These are phyloP conservation scores for Sebastes iracundus DNA, from an alignment of 2,797 vertebrate genomes.

Conservation along the genomic window DNA sequence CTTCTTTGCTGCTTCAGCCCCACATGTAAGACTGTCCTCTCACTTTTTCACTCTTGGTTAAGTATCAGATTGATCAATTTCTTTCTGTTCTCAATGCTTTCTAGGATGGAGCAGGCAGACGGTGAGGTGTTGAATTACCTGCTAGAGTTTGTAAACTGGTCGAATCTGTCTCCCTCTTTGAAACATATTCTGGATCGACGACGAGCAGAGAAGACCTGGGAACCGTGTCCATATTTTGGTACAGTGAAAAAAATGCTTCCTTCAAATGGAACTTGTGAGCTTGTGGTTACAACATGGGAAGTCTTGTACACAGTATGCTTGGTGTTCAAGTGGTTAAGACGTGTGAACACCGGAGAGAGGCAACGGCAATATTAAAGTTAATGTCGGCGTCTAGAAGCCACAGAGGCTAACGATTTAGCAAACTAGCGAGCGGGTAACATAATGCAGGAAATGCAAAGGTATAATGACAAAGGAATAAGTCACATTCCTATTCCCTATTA, in stretches of 20 bases:
- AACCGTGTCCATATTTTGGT: slow-evolving; percentile 71
- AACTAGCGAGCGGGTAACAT: too few species aligned
- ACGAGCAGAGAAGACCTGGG: slow-evolving; percentile 64
- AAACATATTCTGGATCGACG: slow-evolving; percentile 70
- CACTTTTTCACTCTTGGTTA: neutral
- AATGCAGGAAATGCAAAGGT: too few species aligned
- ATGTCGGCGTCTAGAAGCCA: too few species aligned
- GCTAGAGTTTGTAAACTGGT: slow-evolving; percentile 82
- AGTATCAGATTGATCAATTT: neutral
- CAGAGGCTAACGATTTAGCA: too few species aligned
- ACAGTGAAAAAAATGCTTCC: neutral
- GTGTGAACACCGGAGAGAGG: too few species aligned
- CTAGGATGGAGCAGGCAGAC: slow-evolving; percentile 69
- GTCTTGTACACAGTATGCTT: too few species aligned
- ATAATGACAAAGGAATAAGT: too few species aligned
- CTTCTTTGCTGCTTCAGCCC: slow-evolving; percentile 66
- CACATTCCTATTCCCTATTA: too few species aligned
- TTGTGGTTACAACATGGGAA: too few species aligned
- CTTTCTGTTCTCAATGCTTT: neutral
- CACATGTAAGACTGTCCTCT: slow-evolving; percentile 62
- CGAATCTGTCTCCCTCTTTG: slow-evolving; percentile 52
- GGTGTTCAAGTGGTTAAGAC: too few species aligned
- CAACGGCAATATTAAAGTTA: too few species aligned
- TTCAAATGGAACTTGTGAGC: too few species aligned
- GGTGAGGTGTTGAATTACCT: slow-evolving; percentile 74